Base-by-base conservation (phyloP, 1,140 invertebrate species). In the Pseudomyrmex sp. region DNA sequence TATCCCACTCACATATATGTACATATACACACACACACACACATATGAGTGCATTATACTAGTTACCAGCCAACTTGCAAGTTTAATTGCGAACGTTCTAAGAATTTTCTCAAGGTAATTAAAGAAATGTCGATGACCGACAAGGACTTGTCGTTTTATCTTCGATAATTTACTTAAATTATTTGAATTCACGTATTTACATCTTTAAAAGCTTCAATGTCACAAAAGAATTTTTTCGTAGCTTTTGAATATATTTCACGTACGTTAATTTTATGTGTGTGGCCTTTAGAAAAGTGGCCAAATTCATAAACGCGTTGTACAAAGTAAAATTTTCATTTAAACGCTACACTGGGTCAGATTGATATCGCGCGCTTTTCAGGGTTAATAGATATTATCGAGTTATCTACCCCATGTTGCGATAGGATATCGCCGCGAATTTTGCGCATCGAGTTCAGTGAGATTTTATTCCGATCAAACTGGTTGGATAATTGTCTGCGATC, bases 381-480 rank as follows among this genome's bases (percentile, higher is more conserved):
- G 54, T 80, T 72, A 80, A 80, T 59, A 80, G 76, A 80, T 80
- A 70, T 80, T 80, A 80, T 80, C 76, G 13, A 70, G 54, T 80
- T 80, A 80, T 80, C 76, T 80, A 15, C 4, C 20, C 54, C 54
- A 10, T 62, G 7, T 58, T 12, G 66, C 44, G 76, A 80, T 80
- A 80, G 52, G 44, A 72, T 80, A 80, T 80, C 66, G 59, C 44
- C 20, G 20, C 48, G 46, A 70, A 80, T 80, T 80, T 80, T 80
- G 44, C 76, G 56, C 54, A 70, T 66, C 76, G 44, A 59, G n/a
- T 56, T 69, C 20, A 56, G 44, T 52, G 18, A 58, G 66, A 61
- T 50, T 59, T 54, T 18, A 77, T 35, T 50, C 10, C 10, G n/a
- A n/a, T 3, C 76, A 48, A 72, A 72, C 54, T n/a, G 56, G 18